Percentiles rank a stretch among this genome's conserved stretches.
Conservation (phyloP, 2,888 invertebrate genomes). For the Gortyna flavago region DNA sequence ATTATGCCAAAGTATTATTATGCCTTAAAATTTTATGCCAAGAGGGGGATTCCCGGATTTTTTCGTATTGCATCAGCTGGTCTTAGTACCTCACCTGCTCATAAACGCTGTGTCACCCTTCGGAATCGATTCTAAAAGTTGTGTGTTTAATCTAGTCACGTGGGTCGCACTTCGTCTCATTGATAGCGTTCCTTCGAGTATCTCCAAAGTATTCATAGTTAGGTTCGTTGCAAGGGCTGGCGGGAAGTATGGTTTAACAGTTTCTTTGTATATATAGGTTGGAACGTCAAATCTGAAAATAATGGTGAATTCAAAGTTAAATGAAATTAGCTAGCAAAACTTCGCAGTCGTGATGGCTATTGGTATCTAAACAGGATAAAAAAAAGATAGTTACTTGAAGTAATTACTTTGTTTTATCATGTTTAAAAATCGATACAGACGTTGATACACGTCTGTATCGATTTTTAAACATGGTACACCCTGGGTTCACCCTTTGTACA, state of each 20-base stretch:
- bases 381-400: background rate
- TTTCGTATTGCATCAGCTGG: background rate
- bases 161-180: constrained; percentile 35
- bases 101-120: constrained; percentile 45
- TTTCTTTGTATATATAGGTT: background rate
- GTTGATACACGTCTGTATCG: too few relatives aligned
- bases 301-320: background rate
- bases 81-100: constrained; percentile 39
- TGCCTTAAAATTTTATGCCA: too few relatives aligned
- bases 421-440: background rate
- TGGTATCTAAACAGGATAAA: background rate
- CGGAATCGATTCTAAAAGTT: constrained; percentile 40
- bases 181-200: constrained; percentile 30
- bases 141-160: constrained; percentile 37
- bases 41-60: too few relatives aligned
- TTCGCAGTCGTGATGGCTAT: background rate
- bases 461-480: too few relatives aligned
- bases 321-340: background rate
- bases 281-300: constrained; percentile 20
- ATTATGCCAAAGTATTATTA: too few relatives aligned
- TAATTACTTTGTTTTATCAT: background rate
- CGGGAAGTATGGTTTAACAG: constrained; percentile 21
- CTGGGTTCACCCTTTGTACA: too few relatives aligned
- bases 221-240: constrained; percentile 37
- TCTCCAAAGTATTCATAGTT: constrained; percentile 29